phyloP scores from a whole-genome alignment of 2,888 invertebrate species.

The Epistrophe eligans region DNA sequence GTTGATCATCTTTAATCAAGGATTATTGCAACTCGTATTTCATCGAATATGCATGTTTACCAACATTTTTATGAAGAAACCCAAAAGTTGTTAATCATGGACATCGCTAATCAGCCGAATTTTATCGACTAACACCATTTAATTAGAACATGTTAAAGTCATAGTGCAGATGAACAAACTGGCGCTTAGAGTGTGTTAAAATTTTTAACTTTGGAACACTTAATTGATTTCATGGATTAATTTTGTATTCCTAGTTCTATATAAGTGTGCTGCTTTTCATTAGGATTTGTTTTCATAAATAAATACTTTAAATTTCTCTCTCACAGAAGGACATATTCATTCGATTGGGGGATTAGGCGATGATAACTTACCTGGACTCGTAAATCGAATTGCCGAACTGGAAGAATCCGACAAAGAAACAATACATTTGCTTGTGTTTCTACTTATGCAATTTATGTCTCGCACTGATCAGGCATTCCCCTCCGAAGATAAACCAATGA shows the following conservation, averaged over 20 bases:
- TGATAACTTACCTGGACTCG: constrained; percentile 90
- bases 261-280: constrained; percentile 41
- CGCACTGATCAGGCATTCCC: constrained; percentile 92
- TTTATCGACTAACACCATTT: too few species aligned
- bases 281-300: neutral
- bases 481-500: constrained; percentile 92
- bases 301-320: neutral
- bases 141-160: too few species aligned
- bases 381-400: constrained; percentile 95
- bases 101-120: too few species aligned
- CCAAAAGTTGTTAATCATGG: too few species aligned
- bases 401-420: constrained; percentile 98
- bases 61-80: too few species aligned
- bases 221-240: too few species aligned
- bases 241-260: neutral
- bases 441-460: constrained; percentile 98
- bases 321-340: constrained; percentile 90
- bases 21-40: too few species aligned
- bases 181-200: too few species aligned
- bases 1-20: too few species aligned
- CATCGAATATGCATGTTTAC: too few species aligned
- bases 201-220: too few species aligned
- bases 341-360: constrained; percentile 93
- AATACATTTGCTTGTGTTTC: constrained; percentile 95
- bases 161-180: too few species aligned